Evolutionary conservation across 2,888 invertebrate species (phyloP), one percentile per base, ranked within the genome.

Genomic region (Furcula furcula): DNA sequence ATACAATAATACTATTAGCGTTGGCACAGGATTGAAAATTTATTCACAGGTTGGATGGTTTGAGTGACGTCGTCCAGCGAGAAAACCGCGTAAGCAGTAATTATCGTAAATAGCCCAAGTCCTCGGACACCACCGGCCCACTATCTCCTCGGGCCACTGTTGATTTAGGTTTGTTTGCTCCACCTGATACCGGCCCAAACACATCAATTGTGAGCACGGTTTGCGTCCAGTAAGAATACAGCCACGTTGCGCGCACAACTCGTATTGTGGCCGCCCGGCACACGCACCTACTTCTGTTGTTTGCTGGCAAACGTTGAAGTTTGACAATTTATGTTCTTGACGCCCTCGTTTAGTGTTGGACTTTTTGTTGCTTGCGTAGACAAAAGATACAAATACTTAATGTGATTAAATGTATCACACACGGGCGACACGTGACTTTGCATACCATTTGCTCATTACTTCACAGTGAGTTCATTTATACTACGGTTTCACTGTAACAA

Each of bases 161-260:
- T 58, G 62, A 47, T 36, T 62, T 55, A 59, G 65, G 62, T 37
- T 16, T 49, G 51, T 58, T 52, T 55, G 20, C 40, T 40, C 34
- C 49, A 43, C 52, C 59, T 54, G 52, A 48, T 46, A 48, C 59
- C 41, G 20, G 32, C 44, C 44, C 38, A 46, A 46, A 54, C 45
- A 54, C 51, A 57, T 48, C 45, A 43, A 43, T 49, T 60, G 46
- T 43, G 42, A 57, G 15, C 6, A 29, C 29, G 29, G 29, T 35
- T 21, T 40, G 30, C 27, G 21, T 30, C 31, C 29, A 25, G 31
- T 31, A 31, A 36, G 30, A 23, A 30, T 30, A 21, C 12, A n/a
- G n/a, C 26, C 14, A 26, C 26, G 26, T 14, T 26, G 7, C 7
- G 7, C 7, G 14, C 14, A 26, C 14, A 9, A 13, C 12, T 12